phyloP scores from a whole-genome alignment of 2,888 invertebrate genomes.

The Eupithecia subfuscata region DNA sequence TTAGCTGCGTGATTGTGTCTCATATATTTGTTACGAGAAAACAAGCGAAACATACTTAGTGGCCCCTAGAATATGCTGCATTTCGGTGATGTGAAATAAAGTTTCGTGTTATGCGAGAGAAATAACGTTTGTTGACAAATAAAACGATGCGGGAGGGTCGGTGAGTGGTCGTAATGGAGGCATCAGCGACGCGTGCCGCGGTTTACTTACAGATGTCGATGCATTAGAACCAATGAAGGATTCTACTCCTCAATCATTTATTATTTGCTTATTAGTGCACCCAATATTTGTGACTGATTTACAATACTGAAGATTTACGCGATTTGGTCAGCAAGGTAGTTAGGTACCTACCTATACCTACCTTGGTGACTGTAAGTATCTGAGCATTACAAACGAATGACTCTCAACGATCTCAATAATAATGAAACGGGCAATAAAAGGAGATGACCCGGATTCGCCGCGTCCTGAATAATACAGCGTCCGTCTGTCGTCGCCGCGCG shows the following conservation, averaged over 20 bases:
- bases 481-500: neutral
- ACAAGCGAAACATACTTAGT: constrained; percentile 19
- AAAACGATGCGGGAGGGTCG: constrained; percentile 60
- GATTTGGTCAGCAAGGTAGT: neutral
- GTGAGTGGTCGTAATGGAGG: constrained; percentile 54
- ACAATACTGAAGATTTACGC: neutral
- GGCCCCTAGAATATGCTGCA: neutral
- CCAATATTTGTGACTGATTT: neutral
- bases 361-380: neutral
- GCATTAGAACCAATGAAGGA: constrained; percentile 44
- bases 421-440: constrained; percentile 30
- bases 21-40: neutral
- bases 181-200: constrained; percentile 56
- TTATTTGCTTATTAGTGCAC: neutral
- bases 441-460: constrained; percentile 21
- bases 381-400: neutral
- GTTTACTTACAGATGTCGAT: constrained; percentile 58
- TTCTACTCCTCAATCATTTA: constrained; percentile 23
- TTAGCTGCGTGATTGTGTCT: constrained; percentile 11
- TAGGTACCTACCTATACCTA: no score
- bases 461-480: constrained; percentile 23
- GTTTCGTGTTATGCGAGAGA: constrained; percentile 46
- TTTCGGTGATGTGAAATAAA: constrained; percentile 24
- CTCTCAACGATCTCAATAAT: constrained; percentile 11
- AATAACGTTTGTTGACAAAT: constrained; percentile 48